Evolutionary conservation across 2,113 vertebrate genomes (phyloP).

Genomic region (Amphiprion ocellaris): DNA sequence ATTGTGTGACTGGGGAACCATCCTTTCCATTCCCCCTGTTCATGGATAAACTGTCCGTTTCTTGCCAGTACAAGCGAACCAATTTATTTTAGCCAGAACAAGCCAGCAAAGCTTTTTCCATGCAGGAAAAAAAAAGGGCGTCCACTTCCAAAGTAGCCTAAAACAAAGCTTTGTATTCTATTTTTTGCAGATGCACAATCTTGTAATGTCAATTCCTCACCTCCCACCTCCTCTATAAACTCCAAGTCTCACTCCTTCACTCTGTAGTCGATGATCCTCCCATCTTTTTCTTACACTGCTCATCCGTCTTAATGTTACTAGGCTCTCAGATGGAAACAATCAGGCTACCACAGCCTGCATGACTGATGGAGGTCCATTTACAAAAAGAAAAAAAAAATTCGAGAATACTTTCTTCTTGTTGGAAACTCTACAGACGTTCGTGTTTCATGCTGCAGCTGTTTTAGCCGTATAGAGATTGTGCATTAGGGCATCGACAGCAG

Average conservation of each 20-base stretch:
- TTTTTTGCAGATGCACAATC: not conserved
- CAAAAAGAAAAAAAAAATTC: not conserved
- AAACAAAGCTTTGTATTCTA: slow-evolving; percentile 26
- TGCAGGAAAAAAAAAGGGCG: not conserved
- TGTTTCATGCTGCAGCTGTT: slow-evolving; percentile 6
- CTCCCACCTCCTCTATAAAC: not conserved
- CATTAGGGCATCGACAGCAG: not conserved
- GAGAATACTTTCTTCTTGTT: not conserved
- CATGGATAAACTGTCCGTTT: slow-evolving; percentile 32
- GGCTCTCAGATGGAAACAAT: slow-evolving; percentile 70
- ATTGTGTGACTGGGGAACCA: slow-evolving; percentile 15
- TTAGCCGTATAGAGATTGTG: not conserved
- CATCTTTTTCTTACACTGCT: slow-evolving; percentile 4
- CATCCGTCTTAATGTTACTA: slow-evolving; percentile 26
- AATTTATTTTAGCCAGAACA: slow-evolving; percentile 33
- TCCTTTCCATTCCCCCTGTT: slow-evolving; percentile 29
- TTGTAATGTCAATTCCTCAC: not conserved
- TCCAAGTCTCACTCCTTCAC: slow-evolving; percentile 23
- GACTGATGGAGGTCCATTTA: slow-evolving; percentile 37
- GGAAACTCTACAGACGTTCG: slow-evolving; percentile 18
- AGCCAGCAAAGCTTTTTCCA: not conserved
- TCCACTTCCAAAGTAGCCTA: not conserved
- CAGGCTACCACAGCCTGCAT: slow-evolving; percentile 48
- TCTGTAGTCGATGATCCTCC: not conserved
- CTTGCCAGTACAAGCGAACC: slow-evolving; percentile 57